phyloP scores from a whole-genome alignment of 1,140 invertebrate genomes.

The Lepidurus couesii region DNA sequence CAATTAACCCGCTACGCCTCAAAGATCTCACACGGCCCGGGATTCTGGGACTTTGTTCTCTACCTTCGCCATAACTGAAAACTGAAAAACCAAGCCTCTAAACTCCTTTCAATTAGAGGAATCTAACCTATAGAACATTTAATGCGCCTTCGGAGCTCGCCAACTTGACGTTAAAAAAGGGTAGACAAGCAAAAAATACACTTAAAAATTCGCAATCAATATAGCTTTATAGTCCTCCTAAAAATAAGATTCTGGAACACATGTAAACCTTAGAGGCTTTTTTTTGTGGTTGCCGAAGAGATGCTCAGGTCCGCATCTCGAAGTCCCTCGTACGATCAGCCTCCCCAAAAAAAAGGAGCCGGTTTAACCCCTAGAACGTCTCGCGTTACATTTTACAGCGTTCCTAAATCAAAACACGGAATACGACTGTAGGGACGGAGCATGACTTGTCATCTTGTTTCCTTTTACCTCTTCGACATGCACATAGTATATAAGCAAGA shows the following conservation, averaged over 20 bases:
- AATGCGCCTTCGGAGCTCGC: background rate
- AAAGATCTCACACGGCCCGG: background rate
- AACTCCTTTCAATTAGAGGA: background rate
- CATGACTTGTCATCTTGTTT: background rate
- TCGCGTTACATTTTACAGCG: too few relatives aligned
- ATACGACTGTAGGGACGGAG: background rate
- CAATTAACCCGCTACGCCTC: background rate
- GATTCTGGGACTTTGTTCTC: background rate
- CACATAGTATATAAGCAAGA: background rate
- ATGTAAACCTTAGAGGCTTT: too few relatives aligned
- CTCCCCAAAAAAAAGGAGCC: too few relatives aligned
- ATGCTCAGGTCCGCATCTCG: too few relatives aligned
- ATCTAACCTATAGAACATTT: background rate
- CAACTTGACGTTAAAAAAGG: background rate
- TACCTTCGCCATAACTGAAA: background rate
- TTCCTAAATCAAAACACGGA: background rate
- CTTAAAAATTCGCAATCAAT: background rate
- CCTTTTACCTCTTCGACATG: background rate
- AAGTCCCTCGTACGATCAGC: too few relatives aligned
- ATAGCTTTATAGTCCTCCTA: background rate
- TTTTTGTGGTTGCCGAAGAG: too few relatives aligned
- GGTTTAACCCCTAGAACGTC: too few relatives aligned
- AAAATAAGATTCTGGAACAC: too few relatives aligned
- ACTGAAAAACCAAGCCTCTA: background rate
- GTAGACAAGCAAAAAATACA: background rate